A percentile compares a stretch with the other conserved stretches of the same genome.
Conservation (phyloP, 2,113 vertebrate genomes). For the Epinephelus fuscoguttatus region DNA sequence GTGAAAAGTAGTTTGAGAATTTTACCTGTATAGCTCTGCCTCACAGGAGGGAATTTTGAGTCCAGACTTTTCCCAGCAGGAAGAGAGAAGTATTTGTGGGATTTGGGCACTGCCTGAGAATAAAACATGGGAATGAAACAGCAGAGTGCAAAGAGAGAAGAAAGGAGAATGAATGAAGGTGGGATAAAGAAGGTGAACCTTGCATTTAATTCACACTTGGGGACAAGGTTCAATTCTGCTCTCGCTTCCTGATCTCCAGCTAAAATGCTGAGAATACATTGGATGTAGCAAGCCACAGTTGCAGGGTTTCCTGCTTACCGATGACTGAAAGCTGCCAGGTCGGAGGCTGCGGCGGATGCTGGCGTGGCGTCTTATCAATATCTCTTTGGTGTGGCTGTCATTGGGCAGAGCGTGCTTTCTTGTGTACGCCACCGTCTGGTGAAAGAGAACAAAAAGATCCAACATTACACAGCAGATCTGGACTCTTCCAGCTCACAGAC, state of each 20-base stretch:
- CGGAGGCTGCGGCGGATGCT: constrained; percentile 91
- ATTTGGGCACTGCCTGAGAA: constrained; percentile 63
- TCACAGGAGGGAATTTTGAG: constrained; percentile 59
- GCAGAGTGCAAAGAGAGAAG: background rate
- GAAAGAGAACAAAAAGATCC: background rate
- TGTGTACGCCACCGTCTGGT: constrained; percentile 92
- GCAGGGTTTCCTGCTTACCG: constrained; percentile 76
- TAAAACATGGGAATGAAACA: constrained; percentile 5
- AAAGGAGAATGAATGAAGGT: background rate
- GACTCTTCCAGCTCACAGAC: background rate
- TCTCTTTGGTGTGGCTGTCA: constrained; percentile 91
- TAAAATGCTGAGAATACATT: background rate
- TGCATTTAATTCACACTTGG: background rate
- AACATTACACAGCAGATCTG: background rate
- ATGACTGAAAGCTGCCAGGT: constrained; percentile 85
- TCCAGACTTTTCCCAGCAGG: constrained; percentile 79
- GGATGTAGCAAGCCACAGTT: background rate
- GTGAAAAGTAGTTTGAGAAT: background rate
- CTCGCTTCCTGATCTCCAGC: background rate
- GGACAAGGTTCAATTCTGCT: background rate
- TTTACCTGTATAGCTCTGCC: constrained; percentile 62
- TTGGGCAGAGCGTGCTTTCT: constrained; percentile 89
- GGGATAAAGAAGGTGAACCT: background rate
- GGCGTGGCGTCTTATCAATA: constrained; percentile 92
- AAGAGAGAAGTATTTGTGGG: constrained; percentile 84